Evolutionary conservation across 2,888 invertebrate species (phyloP).

Genomic region (Amitus sp.): DNA sequence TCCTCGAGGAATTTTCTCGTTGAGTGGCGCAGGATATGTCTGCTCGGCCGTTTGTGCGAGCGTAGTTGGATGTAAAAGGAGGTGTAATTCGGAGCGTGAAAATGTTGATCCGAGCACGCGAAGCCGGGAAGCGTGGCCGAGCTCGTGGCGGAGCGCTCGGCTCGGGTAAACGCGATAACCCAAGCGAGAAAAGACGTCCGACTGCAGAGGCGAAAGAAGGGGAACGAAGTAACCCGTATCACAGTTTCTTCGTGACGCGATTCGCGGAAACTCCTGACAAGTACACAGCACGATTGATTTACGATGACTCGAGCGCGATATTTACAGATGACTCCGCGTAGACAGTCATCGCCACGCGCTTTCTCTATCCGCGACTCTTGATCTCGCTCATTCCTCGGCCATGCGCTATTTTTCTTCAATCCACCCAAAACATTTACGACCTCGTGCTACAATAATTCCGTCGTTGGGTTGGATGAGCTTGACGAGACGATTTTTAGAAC

Average conservation of each 20-base stretch:
- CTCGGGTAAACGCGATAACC: constrained; percentile 36
- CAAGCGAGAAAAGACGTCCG: constrained; percentile 39
- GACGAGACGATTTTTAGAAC: too few relatives aligned
- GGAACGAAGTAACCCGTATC: constrained; percentile 43
- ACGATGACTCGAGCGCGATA: constrained; percentile 51
- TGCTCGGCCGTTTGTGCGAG: too few relatives aligned
- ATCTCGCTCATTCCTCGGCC: constrained; percentile 21
- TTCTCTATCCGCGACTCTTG: constrained; percentile 38
- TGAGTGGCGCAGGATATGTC: too few relatives aligned
- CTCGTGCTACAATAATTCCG: constrained; percentile 55
- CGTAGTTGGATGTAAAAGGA: too few relatives aligned
- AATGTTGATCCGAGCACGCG: constrained; percentile 5
- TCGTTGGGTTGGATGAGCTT: constrained; percentile 53
- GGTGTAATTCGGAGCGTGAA: constrained; percentile 1
- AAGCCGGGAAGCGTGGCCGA: constrained; percentile 8
- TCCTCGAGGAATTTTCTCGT: too few relatives aligned
- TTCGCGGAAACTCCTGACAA: constrained; percentile 44
- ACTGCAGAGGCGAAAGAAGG: constrained; percentile 32
- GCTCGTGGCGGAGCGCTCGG: constrained; percentile 24
- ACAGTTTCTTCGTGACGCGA: constrained; percentile 42
- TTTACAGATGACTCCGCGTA: constrained; percentile 52
- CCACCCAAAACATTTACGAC: constrained; percentile 51
- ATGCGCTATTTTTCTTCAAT: constrained; percentile 27
- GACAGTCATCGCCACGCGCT: constrained; percentile 52
- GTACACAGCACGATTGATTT: constrained; percentile 55